Evolutionary conservation across 30 jellyfish, hydroid and myxozoan genomes (phyloP).

Genomic region (Sanderia malayensis): DNA sequence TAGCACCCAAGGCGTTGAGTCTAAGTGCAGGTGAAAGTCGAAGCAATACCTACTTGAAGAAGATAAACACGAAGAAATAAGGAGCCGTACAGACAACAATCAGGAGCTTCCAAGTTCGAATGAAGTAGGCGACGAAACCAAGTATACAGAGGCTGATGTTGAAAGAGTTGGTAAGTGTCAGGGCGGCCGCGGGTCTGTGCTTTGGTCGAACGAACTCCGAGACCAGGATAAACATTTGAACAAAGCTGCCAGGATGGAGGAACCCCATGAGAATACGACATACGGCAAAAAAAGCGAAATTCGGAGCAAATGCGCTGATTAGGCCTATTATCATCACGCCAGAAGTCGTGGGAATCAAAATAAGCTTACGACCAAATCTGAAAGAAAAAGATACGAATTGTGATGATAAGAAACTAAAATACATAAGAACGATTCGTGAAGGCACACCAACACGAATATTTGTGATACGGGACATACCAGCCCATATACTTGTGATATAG

Average conservation of each 20-base stretch:
- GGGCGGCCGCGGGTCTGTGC: conserved; percentile 58
- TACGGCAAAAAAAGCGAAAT: conserved; percentile 25
- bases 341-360: conserved; percentile 31
- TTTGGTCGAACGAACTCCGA: conserved; percentile 66
- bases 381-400: no score
- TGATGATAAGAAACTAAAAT: no score
- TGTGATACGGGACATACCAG: no score
- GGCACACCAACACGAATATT: no score
- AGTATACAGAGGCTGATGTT: conserved; percentile 19
- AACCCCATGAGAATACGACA: conserved; percentile 57
- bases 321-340: conserved; percentile 24
- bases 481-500: no score
- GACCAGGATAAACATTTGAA: conserved; percentile 46
- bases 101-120: conserved; percentile 52
- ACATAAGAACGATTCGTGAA: no score
- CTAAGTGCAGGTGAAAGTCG: no score
- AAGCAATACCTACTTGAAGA: conserved; percentile 52
- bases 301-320: conserved; percentile 52
- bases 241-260: conserved; percentile 42
- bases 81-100: conserved; percentile 56
- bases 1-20: no score
- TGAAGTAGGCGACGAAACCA: conserved; percentile 57
- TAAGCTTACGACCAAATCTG: conserved; percentile 57
- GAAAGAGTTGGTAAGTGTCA: conserved; percentile 7
- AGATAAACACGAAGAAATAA: conserved; percentile 20